Evolutionary conservation across 2,113 vertebrate species (phyloP), one percentile per base, ranked within the genome.

Genomic region (Peromyscus polionotus): DNA sequence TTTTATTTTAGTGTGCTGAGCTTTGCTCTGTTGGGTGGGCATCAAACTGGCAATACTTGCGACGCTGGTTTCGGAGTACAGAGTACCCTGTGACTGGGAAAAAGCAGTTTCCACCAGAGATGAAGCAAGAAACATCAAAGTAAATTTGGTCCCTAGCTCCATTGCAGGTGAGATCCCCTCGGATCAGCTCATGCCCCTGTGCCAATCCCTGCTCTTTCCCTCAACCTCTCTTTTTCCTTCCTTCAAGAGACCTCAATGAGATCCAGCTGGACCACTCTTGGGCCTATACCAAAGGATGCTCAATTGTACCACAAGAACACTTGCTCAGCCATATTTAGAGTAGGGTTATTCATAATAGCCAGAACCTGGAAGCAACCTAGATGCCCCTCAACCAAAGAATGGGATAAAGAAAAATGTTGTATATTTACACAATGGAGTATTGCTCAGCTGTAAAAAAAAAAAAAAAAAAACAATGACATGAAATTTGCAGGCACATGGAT

Each of bases 31-130:
- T 31, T 1, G 4, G 3, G 3, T 73, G 31, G 17, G 45, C 59
- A 48, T 96, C 91, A 93, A 86, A 96, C 19, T 77, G 73, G 61
- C 65, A 95, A 70, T 67, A 96, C 24, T 36, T 93, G 26, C 95
- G 84, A 91, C 42, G 81, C 68, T 88, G 17, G 70, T 89, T 94
- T 93, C 33, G 31, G 75, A 80, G 19, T 70, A 84, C 39, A 94
- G 36, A 67, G 10, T n/a, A 3, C 36, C 36, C 68, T 70, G 17
- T 70, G 17, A 70, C 68, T n/a, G 22, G 20, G n/a, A 92, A 92
- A 90, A 94, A 54, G 10, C 39, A 95, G 9, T 45, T 93, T 95
- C 39, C 45, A 3, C 70, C 90, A 95, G 16, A 88, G 28, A 57
- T 12, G 51, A 93, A 14, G 19, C 68, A 90, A 88, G 39, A 77